phyloP scores from a whole-genome alignment of 1,140 invertebrate species.

The Drosophila repletoides region DNA sequence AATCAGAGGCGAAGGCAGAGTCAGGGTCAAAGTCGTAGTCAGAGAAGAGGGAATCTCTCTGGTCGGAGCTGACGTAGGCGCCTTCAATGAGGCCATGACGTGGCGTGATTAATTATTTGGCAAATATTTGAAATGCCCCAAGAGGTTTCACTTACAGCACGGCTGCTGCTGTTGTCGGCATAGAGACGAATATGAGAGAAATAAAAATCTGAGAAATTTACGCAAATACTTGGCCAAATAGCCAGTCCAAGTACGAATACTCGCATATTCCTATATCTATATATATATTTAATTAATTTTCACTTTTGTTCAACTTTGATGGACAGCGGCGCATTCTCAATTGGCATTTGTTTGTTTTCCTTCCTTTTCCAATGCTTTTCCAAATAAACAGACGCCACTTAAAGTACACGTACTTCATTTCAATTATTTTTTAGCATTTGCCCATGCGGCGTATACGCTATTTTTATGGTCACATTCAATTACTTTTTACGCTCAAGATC shows the following conservation, averaged over 20 bases:
- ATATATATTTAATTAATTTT: slow-evolving; percentile 69
- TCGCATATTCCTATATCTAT: neutral
- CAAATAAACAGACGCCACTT: slow-evolving; percentile 39
- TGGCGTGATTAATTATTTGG: slow-evolving; percentile 77
- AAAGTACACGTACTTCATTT: slow-evolving; percentile 42
- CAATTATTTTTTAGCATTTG: slow-evolving; percentile 32
- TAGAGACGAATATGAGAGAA: slow-evolving; percentile 20
- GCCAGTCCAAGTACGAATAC: neutral
- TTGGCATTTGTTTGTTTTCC: slow-evolving; percentile 36
- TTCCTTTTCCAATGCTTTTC: neutral
- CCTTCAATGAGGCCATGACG: slow-evolving; percentile 23
- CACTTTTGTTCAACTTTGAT: slow-evolving; percentile 22
- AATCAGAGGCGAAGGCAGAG: neutral
- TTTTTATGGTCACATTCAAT: slow-evolving; percentile 68
- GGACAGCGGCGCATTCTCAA: slow-evolving; percentile 7
- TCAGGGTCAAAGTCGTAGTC: neutral
- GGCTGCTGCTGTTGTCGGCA: neutral
- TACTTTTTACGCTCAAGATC: slow-evolving; percentile 55
- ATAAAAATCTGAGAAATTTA: slow-evolving; percentile 15
- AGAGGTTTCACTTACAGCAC: slow-evolving; percentile 38
- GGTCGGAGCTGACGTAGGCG: slow-evolving; percentile 42
- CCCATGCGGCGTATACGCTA: slow-evolving; percentile 41
- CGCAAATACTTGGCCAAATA: slow-evolving; percentile 24
- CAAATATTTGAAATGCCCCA: slow-evolving; percentile 63
- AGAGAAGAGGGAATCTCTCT: neutral